phyloP scores from a whole-genome alignment of 2,797 vertebrate species.

The Helostoma temminkii region DNA sequence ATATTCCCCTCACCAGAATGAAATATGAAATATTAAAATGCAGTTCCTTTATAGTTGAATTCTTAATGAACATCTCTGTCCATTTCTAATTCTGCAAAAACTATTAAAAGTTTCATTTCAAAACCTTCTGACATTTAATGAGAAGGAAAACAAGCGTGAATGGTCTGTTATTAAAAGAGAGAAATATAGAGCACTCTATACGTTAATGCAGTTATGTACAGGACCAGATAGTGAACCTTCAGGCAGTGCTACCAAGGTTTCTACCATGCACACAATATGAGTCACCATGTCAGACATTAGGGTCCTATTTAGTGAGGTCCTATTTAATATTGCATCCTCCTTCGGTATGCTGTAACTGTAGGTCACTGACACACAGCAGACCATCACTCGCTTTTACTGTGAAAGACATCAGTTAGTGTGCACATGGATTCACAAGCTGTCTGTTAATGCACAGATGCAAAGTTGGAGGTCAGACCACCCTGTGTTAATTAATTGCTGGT shows the following conservation, averaged over 20 bases:
- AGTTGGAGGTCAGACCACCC: too few species aligned
- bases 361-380: neutral
- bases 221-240: slow-evolving; percentile 19
- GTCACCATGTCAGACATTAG: slow-evolving; percentile 37
- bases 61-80: neutral
- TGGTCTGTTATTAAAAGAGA: neutral
- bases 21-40: neutral
- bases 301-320: neutral
- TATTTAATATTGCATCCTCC: slow-evolving; percentile 1
- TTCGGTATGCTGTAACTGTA: neutral
- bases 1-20: neutral
- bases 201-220: neutral
- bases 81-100: neutral
- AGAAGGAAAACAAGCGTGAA: neutral
- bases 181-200: neutral
- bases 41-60: neutral
- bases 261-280: slow-evolving; percentile 13
- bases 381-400: neutral
- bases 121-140: slow-evolving; percentile 3
- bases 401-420: neutral
- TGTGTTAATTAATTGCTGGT: too few species aligned
- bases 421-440: too few species aligned
- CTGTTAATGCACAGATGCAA: too few species aligned
- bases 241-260: slow-evolving; percentile 1
- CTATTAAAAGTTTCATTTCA: neutral